Conservation (phyloP, 2,113 vertebrate genomes). For the Xenus cinereus region DNA sequence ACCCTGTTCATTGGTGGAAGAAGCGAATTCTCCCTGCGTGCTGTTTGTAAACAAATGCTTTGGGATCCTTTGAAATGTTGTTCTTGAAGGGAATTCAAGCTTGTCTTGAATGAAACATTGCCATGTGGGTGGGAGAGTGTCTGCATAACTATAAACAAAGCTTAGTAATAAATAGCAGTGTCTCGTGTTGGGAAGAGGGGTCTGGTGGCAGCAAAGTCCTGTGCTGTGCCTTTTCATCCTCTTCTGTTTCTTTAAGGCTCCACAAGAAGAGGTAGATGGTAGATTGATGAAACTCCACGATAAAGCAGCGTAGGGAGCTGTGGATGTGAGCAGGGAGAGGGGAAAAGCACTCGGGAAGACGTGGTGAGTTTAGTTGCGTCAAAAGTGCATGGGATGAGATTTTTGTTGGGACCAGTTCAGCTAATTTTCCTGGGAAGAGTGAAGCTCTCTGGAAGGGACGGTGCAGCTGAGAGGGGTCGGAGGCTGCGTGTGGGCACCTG, state of each 20-base stretch:
- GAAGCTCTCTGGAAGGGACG: not conserved
- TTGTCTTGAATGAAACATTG: slow-evolving; percentile 44
- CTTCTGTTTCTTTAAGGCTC: not conserved
- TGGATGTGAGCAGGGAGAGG: not conserved
- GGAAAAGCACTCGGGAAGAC: not conserved
- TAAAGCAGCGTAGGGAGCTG: not conserved
- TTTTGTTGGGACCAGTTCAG: not conserved
- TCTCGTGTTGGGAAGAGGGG: not conserved
- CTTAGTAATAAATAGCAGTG: slow-evolving; percentile 6
- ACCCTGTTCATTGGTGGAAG: not conserved
- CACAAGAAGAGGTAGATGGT: not conserved
- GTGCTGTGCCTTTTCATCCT: not conserved
- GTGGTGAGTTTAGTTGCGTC: fast-evolving
- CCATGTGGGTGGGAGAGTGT: slow-evolving; percentile 41
- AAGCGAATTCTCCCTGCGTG: not conserved
- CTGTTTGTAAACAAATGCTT: slow-evolving; percentile 65
- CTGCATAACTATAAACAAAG: slow-evolving; percentile 6
- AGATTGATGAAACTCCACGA: not conserved
- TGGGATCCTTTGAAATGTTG: slow-evolving; percentile 54
- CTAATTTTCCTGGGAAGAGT: not conserved
- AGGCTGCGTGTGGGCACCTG: not conserved
- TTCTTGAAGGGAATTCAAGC: slow-evolving; percentile 53
- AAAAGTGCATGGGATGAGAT: not conserved
- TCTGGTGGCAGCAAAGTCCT: slow-evolving; percentile 39
- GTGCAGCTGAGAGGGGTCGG: not conserved